Base-by-base conservation (phyloP, 2,888 invertebrate genomes). In the Ichneumoninae sp. region DNA sequence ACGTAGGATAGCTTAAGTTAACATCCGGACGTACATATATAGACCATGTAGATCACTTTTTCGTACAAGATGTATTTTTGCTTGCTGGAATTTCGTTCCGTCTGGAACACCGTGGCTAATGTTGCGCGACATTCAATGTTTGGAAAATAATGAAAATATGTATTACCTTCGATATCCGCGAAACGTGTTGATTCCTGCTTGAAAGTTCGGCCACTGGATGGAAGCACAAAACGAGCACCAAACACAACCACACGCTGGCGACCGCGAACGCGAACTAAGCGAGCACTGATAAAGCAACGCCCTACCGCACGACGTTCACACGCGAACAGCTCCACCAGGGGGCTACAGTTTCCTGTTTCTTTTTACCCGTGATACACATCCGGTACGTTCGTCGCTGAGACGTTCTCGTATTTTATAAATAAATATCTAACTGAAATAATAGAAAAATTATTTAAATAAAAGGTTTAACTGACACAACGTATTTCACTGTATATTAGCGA, bases 291-390 rank as follows among this genome's bases (percentile, higher is more conserved):
- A 75, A 75, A 8, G 26, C 36, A n/a, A 33, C 19, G 36, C 10
- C 22, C 66, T 52, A 16, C 44, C 44, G 16, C 40, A n/a, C 36
- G 19, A 16, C 30, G 16, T 1, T 36, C 30, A 3, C 22, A 2
- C 40, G 54, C 52, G n/a, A n/a, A 78, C 65, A 40, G 36, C 16
- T 40, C 16, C 44, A 30, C 57, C 69, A 60, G 70, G 63, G 71
- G 70, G 54, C 36, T 80, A 69, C 44, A 73, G 85, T 76, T 89
- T 91, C 89, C 89, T 90, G 88, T 87, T 90, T 91, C 92, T 92
- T 91, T 92, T 88, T 88, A 88, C 88, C 84, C 88, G 87, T 77
- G 89, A 81, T 89, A 88, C 69, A 90, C 87, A 87, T 91, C 89
- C 88, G 91, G 91, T 92, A 90, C 79, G 91, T 89, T 87, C 73